Percentiles rank a stretch among this genome's conserved stretches.
Evolutionary conservation across 2,113 vertebrate species (phyloP).

Genomic region (Plecturocebus donacophilus): DNA sequence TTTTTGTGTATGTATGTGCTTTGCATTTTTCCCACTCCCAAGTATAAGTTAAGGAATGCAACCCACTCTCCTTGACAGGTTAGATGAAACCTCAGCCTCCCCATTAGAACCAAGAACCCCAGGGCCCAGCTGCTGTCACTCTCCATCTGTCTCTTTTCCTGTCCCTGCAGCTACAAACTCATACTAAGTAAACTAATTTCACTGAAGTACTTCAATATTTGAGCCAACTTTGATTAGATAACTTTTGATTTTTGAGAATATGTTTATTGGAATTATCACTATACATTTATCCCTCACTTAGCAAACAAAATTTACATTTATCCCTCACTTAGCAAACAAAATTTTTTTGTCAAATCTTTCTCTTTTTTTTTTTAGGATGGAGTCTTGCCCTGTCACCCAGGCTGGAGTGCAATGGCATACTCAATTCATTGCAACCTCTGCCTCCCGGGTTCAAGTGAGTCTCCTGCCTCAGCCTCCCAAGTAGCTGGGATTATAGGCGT

Average conservation of each 20-base stretch:
- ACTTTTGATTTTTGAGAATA: neutral
- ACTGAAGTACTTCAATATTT: neutral
- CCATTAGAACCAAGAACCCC: neutral
- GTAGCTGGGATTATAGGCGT: no score
- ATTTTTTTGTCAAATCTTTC: neutral
- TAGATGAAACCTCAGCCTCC: neutral
- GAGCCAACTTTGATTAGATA: neutral
- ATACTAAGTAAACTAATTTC: neutral
- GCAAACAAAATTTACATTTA: neutral
- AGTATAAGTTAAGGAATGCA: neutral
- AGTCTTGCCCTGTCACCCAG: no score
- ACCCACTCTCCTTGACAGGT: neutral
- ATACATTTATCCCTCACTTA: neutral
- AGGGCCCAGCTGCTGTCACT: neutral
- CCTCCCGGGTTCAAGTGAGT: no score
- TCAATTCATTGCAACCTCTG: no score
- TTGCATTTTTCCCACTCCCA: neutral
- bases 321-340: neutral
- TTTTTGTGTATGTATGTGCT: neutral
- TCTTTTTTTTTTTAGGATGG: no score
- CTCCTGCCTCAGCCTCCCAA: no score
- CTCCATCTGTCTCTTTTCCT: neutral
- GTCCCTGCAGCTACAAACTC: neutral
- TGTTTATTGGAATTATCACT: neutral
- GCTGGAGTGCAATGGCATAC: no score